Evolutionary conservation across 1,140 invertebrate species (phyloP).

Genomic region (Leptoteleia sp.): DNA sequence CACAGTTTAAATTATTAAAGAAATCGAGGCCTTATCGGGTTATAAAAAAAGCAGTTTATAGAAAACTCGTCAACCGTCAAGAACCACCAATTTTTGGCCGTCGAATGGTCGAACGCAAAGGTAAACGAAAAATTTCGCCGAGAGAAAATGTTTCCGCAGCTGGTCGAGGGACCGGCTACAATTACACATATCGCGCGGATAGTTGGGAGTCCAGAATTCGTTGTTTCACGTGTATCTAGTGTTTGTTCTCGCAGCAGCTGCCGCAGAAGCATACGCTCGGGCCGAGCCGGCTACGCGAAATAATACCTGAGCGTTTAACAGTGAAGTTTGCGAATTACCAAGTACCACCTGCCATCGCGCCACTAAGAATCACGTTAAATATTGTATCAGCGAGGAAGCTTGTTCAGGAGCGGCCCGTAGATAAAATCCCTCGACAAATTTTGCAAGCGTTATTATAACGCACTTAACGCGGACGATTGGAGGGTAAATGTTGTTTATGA

Average conservation of each 20-base stretch:
- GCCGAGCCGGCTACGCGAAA: conserved; percentile 33
- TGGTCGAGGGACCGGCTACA: conserved; percentile 11
- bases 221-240: conserved; percentile 55
- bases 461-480: conserved; percentile 9
- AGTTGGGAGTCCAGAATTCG: conserved; percentile 40
- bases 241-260: conserved; percentile 53
- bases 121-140: conserved; percentile 20
- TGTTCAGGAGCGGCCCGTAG: conserved; percentile 58
- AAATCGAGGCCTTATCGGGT: too few relatives aligned
- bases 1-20: too few relatives aligned
- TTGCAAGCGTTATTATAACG: conserved; percentile 37
- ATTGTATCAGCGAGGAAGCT: conserved; percentile 68
- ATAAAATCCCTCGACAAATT: conserved; percentile 55
- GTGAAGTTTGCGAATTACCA: conserved; percentile 60
- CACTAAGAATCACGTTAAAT: conserved; percentile 76
- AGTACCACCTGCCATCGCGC: conserved; percentile 40
- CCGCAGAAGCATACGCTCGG: conserved; percentile 42
- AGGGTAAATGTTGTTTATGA: conserved; percentile 30
- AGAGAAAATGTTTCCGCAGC: conserved; percentile 9
- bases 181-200: conserved; percentile 52
- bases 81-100: neutral
- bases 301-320: conserved; percentile 57
- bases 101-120: conserved; percentile 19
- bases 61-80: too few relatives aligned
- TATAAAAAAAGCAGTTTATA: too few relatives aligned